Evolutionary conservation across 2,113 vertebrate species (phyloP).

Genomic region (Thermophis baileyi): DNA sequence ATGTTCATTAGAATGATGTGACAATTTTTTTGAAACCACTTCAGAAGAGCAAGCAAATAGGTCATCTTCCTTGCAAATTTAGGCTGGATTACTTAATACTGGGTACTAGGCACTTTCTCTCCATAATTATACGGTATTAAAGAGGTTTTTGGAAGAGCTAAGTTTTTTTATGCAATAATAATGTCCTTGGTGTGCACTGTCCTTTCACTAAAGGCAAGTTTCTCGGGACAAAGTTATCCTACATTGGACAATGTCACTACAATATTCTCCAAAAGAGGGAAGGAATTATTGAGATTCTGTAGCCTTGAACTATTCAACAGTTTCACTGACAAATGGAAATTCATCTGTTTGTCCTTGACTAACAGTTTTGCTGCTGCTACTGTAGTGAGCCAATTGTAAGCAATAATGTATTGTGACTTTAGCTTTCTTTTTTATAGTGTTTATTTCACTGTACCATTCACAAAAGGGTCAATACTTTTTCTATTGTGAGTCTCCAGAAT

Average conservation of each 20-base stretch:
- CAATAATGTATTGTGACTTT: no score
- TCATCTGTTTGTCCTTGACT: background rate
- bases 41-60: background rate
- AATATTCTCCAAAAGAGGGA: background rate
- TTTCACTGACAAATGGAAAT: background rate
- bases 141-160: background rate
- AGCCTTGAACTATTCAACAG: background rate
- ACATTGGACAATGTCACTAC: background rate
- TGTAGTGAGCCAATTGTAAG: no score
- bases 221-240: background rate
- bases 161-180: background rate
- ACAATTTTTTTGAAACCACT: background rate
- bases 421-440: no score
- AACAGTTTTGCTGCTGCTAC: no score
- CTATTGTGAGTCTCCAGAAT: no score
- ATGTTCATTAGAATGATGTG: background rate
- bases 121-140: background rate
- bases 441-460: no score
- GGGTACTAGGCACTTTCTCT: background rate
- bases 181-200: background rate
- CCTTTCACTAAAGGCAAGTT: background rate
- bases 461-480: no score
- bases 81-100: background rate
- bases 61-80: background rate
- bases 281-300: background rate